These are phyloP conservation scores for Anolis sagrei DNA, from an alignment of 2,113 vertebrate genomes.

Conservation along the genomic window DNA sequence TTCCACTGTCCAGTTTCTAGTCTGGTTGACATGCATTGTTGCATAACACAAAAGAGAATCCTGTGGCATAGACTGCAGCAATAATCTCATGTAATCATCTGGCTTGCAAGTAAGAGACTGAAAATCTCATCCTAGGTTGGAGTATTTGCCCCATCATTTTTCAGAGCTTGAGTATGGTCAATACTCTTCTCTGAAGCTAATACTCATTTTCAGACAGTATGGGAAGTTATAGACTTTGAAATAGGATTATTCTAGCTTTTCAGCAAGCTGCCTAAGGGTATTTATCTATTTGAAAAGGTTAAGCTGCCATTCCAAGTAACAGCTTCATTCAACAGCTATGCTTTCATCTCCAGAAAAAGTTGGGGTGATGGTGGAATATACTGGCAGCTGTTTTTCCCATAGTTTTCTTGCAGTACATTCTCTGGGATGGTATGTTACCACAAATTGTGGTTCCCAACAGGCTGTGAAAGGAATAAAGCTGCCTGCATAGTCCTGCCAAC, in stretches of 20 bases:
- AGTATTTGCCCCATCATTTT: neutral
- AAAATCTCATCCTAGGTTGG: neutral
- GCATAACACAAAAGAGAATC: neutral
- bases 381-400: neutral
- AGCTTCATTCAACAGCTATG: neutral
- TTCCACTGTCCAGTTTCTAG: neutral
- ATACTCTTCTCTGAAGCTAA: neutral
- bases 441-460: neutral
- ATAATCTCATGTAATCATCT: neutral
- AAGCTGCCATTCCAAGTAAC: neutral
- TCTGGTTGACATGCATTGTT: neutral
- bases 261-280: too few species aligned
- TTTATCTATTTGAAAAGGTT: neutral
- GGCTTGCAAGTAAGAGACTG: neutral
- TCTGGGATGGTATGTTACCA: neutral
- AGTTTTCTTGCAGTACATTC: neutral
- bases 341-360: too few species aligned
- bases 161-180: neutral
- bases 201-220: neutral
- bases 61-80: neutral
- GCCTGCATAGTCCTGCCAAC: neutral
- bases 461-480: neutral
- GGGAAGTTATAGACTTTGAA: neutral
- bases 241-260: neutral
- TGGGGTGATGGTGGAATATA: neutral